Evolutionary conservation across 2,888 invertebrate species (phyloP).

Genomic region (Torymus texanus): DNA sequence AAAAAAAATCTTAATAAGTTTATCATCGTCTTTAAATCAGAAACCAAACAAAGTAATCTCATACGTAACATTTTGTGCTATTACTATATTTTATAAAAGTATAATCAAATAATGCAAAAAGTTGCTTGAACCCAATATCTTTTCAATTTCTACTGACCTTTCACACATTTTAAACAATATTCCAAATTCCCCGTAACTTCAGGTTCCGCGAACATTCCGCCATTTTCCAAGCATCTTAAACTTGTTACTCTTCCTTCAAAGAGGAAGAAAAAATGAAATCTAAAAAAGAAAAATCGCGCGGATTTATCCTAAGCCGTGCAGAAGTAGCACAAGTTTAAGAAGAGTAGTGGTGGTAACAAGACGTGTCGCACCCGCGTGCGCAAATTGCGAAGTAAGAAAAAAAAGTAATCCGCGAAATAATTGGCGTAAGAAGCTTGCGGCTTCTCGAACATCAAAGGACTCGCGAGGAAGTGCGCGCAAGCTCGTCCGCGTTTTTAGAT

Average conservation of each 20-base stretch:
- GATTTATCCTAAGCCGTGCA: conserved; percentile 9
- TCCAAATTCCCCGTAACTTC: too few relatives aligned
- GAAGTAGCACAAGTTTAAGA: conserved; percentile 16
- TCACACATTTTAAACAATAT: too few relatives aligned
- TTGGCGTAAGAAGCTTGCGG: conserved; percentile 70
- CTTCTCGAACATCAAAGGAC: conserved; percentile 63
- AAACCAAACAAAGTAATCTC: too few relatives aligned
- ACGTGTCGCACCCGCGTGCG: conserved; percentile 1
- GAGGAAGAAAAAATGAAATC: conserved; percentile 11
- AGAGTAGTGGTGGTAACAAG: neutral
- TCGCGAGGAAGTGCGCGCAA: conserved; percentile 36
- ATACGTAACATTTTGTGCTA: too few relatives aligned
- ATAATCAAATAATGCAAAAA: too few relatives aligned
- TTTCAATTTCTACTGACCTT: too few relatives aligned
- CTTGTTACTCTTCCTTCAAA: conserved; percentile 6
- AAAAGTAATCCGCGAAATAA: conserved; percentile 62
- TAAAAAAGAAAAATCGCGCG: neutral
- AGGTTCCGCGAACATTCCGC: too few relatives aligned
- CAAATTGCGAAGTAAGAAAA: neutral
- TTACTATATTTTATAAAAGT: too few relatives aligned
- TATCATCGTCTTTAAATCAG: too few relatives aligned
- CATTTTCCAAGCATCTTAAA: too few relatives aligned
- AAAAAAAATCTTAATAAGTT: too few relatives aligned
- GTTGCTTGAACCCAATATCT: too few relatives aligned
- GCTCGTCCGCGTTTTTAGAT: conserved; percentile 56